Evolutionary conservation across 2,888 invertebrate species (phyloP), one percentile per base, ranked within the genome.

Genomic region (Tenthredo mesomela): DNA sequence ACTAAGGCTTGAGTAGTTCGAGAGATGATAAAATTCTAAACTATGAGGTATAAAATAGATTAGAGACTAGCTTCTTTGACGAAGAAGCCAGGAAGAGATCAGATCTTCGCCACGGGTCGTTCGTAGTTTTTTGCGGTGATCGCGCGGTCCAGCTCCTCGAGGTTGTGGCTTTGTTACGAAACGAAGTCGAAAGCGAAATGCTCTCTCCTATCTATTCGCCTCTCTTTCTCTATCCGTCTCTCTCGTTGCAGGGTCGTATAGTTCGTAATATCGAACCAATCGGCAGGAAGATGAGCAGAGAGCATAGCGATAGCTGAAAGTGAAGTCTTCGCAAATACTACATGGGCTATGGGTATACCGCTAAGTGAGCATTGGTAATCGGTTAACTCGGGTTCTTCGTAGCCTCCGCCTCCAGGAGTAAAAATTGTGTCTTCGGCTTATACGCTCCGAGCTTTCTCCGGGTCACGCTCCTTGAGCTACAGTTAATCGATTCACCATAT

Each of bases 151-250:
- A 87, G 85, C 84, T 82, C 54, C 75, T 84, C 88, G 88, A 88
- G 88, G 87, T 87, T 90, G 90, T 86, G 90, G 90, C 89, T 91
- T 90, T 89, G 90, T 91, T 91, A 90, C 89, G 91, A 91, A 91
- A 90, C 88, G 87, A 88, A 87, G 87, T 89, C 87, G 91, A 91
- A 91, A 91, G 90, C 90, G 89, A 91, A 89, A 88, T 90, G 87
- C 86, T 87, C 87, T 87, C 86, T 85, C 85, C 70, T 65, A 50
- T 50, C 47, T 47, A 29, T 47, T 65, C 18, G 65, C 29, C n/a
- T 50, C 82, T 65, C 47, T 54, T 54, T 77, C 77, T 29, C 50
- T 33, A 6, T 29, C 10, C 6, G 1, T 29, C 33, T 25, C 54
- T 50, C 77, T 47, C 18, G 21, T 9, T 29, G 61, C 61, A 18